Conservation (phyloP, 2,113 vertebrate species). For the Isurus oxyrinchus region DNA sequence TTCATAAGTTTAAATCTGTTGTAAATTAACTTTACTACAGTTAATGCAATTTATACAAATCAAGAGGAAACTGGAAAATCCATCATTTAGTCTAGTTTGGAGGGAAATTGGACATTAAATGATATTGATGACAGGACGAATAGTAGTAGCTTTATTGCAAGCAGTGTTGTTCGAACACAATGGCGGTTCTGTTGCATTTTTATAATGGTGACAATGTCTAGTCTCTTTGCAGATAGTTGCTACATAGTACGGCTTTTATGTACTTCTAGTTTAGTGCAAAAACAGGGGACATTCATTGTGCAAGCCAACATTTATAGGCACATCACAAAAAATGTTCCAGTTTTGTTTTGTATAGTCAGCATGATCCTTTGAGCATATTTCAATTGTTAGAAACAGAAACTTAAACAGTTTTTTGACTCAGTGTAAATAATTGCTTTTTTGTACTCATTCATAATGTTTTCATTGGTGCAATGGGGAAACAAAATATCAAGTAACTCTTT, state of each 20-base stretch:
- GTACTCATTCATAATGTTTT: constrained; percentile 38
- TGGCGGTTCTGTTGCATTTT: constrained; percentile 37
- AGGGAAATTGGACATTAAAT: constrained; percentile 41
- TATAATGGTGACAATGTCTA: constrained; percentile 34
- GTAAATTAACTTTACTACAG: constrained; percentile 37
- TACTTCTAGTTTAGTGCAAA: constrained; percentile 17
- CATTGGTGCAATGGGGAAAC: constrained; percentile 34
- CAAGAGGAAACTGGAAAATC: constrained; percentile 37
- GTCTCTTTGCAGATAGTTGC: constrained; percentile 24
- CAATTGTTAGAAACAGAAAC: constrained; percentile 34
- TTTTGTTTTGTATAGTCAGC: constrained; percentile 23
- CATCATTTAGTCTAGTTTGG: constrained; percentile 35
- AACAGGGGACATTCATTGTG: constrained; percentile 31
- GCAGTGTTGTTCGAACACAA: constrained; percentile 24
- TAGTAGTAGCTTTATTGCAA: constrained; percentile 37
- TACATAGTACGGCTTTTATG: constrained; percentile 28
- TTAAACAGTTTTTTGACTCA: constrained; percentile 14
- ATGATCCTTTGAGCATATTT: constrained; percentile 7
- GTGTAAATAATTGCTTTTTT: constrained; percentile 34
- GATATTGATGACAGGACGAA: neutral
- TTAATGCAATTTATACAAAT: constrained; percentile 40
- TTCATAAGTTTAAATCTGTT: constrained; percentile 40
- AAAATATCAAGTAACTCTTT: constrained; percentile 32
- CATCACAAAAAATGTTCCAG: constrained; percentile 28
- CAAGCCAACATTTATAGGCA: constrained; percentile 27